Conservation (phyloP, 2,113 vertebrate species). For the Ploceus nigricollis region DNA sequence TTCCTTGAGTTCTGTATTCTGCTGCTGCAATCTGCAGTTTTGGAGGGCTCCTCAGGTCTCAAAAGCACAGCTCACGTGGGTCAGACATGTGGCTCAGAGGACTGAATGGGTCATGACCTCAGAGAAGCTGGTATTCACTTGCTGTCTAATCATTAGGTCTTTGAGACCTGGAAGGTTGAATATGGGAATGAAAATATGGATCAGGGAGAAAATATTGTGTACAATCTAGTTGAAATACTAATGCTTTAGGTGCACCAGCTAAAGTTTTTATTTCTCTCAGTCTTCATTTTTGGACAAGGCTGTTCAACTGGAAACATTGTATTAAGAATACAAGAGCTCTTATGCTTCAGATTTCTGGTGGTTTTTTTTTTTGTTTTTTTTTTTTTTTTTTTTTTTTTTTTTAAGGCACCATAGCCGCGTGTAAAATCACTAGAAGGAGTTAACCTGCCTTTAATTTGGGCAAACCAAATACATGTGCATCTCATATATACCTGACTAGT, state of each 20-base stretch:
- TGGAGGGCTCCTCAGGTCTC: not conserved
- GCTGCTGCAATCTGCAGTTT: not conserved
- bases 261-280: not conserved
- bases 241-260: not conserved
- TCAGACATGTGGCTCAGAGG: not conserved
- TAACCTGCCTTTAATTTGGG: not conserved
- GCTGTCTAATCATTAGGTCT: not conserved
- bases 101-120: not conserved
- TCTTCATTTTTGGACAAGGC: not conserved
- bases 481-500: not conserved
- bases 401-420: rapidly evolving
- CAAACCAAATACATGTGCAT: not conserved
- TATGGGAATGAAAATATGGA: not conserved
- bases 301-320: not conserved
- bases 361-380: no score
- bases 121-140: not conserved
- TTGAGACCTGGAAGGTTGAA: not conserved
- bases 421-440: not conserved
- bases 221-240: not conserved
- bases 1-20: not conserved
- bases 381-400: not conserved
- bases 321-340: not conserved
- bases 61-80: not conserved
- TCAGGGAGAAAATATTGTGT: not conserved
- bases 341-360: not conserved